A percentile compares a stretch with the other conserved stretches of the same genome.
These are phyloP conservation scores for Gastrophysa polygoni DNA, from an alignment of 2,888 invertebrate genomes.

Conservation along the genomic window DNA sequence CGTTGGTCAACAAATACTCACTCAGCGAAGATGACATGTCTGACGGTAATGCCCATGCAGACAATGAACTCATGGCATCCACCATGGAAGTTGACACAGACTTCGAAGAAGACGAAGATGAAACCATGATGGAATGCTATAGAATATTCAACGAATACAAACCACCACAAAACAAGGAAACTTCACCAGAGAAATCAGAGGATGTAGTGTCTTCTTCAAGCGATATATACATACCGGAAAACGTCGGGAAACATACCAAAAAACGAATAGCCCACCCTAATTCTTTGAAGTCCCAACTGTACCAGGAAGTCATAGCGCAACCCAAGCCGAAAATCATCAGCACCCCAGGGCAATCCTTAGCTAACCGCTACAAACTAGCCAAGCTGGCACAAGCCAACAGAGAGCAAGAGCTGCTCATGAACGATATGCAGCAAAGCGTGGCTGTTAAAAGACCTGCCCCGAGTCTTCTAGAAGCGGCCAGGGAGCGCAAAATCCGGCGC, in stretches of 20 bases:
- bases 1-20: slow-evolving; percentile 3
- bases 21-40: slow-evolving; percentile 13
- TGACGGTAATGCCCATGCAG: slow-evolving; percentile 19
- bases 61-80: slow-evolving; percentile 17
- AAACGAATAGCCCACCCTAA: slow-evolving; percentile 77
- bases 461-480: slow-evolving; percentile 42
- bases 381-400: slow-evolving; percentile 51
- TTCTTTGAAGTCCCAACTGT: slow-evolving; percentile 55
- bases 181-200: slow-evolving; percentile 22
- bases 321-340: slow-evolving; percentile 61
- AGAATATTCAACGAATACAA: slow-evolving; percentile 85
- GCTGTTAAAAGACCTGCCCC: slow-evolving; percentile 42
- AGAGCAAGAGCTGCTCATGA: slow-evolving; percentile 53
- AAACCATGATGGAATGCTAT: slow-evolving; percentile 72
- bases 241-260: slow-evolving; percentile 57
- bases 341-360: slow-evolving; percentile 61
- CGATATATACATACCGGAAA: neutral
- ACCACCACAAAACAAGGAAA: slow-evolving; percentile 46
- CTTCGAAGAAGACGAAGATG: slow-evolving; percentile 68
- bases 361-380: slow-evolving; percentile 59
- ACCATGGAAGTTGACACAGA: slow-evolving; percentile 35
- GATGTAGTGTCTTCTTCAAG: slow-evolving; percentile 28
- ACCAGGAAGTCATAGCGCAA: slow-evolving; percentile 57
- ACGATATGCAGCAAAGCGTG: slow-evolving; percentile 49
- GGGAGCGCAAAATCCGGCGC: slow-evolving; percentile 40